phyloP scores from a whole-genome alignment of 2,113 vertebrate species.

The Mystacornis crossleyi region DNA sequence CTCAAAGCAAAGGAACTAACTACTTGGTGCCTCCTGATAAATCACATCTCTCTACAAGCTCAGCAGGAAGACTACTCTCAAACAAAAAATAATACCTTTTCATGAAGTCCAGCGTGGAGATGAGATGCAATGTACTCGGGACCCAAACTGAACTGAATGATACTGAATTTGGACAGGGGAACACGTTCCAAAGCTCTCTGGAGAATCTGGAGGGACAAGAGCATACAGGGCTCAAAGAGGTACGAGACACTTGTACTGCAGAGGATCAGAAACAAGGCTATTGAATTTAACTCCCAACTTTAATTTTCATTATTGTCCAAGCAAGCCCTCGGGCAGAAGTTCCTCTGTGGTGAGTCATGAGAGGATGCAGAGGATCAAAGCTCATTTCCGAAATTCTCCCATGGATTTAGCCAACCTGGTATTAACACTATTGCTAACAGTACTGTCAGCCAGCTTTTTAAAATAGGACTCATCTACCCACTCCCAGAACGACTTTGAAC shows the following conservation, averaged over 20 bases:
- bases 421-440: neutral
- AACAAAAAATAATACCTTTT: neutral
- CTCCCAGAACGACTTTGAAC: conserved; percentile 14
- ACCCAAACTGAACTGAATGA: conserved; percentile 79
- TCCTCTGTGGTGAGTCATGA: neutral
- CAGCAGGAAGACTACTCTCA: neutral
- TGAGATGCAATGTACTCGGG: neutral
- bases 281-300: neutral
- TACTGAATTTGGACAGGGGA: conserved; percentile 76
- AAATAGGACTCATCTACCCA: conserved; percentile 12
- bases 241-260: neutral
- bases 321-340: conserved; percentile 21
- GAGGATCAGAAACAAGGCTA: neutral
- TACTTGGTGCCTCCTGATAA: neutral
- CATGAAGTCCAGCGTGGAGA: conserved; percentile 34
- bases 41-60: neutral
- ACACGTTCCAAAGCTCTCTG: conserved; percentile 72
- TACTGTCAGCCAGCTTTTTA: neutral
- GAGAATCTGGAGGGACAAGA: conserved; percentile 73
- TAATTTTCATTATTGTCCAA: neutral
- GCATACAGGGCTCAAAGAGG: neutral
- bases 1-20: conserved; percentile 15
- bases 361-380: conserved; percentile 51
- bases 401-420: neutral
- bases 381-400: neutral